These are phyloP conservation scores for Cordilura impudica DNA, from an alignment of 2,888 invertebrate species.

Conservation along the genomic window DNA sequence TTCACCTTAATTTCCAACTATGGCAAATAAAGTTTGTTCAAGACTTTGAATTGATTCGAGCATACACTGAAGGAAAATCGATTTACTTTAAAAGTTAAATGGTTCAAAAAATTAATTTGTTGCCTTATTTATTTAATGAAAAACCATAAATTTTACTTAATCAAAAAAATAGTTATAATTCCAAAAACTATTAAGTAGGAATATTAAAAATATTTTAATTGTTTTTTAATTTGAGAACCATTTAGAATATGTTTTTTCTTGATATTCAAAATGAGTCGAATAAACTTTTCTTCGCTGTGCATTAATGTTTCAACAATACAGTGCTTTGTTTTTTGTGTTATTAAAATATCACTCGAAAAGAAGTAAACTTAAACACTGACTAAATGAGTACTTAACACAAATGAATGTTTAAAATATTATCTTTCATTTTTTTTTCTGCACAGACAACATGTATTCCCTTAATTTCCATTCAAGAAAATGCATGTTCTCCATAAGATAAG, in stretches of 20 bases:
- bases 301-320: too few species aligned
- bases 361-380: not conserved
- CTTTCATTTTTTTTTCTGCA: not conserved
- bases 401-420: not conserved
- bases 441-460: conserved; percentile 21
- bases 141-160: too few species aligned
- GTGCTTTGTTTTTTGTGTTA: too few species aligned
- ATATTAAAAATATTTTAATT: too few species aligned
- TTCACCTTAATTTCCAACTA: not conserved
- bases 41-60: conserved; percentile 12
- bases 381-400: conserved; percentile 20
- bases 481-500: conserved; percentile 52
- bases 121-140: too few species aligned
- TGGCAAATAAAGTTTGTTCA: conserved; percentile 6
- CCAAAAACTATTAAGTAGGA: too few species aligned
- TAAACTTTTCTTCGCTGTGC: too few species aligned
- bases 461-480: conserved; percentile 30
- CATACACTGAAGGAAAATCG: conserved; percentile 16
- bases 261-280: too few species aligned
- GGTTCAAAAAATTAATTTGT: not conserved
- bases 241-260: too few species aligned
- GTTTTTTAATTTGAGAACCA: too few species aligned
- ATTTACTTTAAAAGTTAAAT: not conserved
- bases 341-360: not conserved
- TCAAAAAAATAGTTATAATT: too few species aligned